phyloP scores from a whole-genome alignment of 2,888 invertebrate genomes.

The Electrophaes corylata region DNA sequence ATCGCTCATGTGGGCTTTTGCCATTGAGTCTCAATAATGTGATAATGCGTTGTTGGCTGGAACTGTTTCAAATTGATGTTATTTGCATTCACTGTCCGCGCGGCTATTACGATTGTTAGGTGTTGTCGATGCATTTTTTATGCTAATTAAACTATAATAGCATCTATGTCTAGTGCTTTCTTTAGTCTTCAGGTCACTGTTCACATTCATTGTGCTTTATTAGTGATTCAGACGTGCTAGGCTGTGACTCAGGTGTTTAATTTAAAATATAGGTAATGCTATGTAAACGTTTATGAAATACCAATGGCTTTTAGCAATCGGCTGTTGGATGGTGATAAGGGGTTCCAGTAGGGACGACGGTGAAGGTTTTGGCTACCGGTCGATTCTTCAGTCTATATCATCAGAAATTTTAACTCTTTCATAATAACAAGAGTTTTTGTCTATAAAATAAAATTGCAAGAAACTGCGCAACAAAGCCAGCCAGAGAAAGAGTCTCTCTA shows the following conservation, averaged over 20 bases:
- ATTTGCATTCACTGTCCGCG: slow-evolving; percentile 33
- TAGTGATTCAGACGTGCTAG: slow-evolving; percentile 7
- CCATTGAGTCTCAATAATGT: slow-evolving; percentile 28
- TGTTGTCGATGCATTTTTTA: slow-evolving; percentile 29
- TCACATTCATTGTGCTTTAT: slow-evolving; percentile 5
- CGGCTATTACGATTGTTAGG: slow-evolving; percentile 12
- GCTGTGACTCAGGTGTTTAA: slow-evolving; percentile 15
- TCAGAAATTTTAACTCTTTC: too few relatives aligned
- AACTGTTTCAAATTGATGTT: slow-evolving; percentile 30
- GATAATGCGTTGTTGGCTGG: slow-evolving; percentile 34
- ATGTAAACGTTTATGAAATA: slow-evolving; percentile 2
- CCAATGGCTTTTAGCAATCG: neutral
- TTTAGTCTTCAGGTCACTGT: neutral
- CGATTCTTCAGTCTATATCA: too few relatives aligned
- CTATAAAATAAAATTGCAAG: neutral
- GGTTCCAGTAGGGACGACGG: too few relatives aligned
- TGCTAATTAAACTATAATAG: slow-evolving; percentile 24
- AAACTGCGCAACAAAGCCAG: neutral
- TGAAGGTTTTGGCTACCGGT: too few relatives aligned
- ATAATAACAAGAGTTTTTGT: neutral
- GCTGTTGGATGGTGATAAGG: neutral
- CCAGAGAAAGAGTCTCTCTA: slow-evolving; percentile 2
- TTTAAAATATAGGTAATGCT: neutral
- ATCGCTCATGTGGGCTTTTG: slow-evolving; percentile 6
- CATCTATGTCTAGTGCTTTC: slow-evolving; percentile 5